These are phyloP conservation scores for Xylota sylvarum DNA, from an alignment of 2,888 invertebrate genomes.

Conservation along the genomic window DNA sequence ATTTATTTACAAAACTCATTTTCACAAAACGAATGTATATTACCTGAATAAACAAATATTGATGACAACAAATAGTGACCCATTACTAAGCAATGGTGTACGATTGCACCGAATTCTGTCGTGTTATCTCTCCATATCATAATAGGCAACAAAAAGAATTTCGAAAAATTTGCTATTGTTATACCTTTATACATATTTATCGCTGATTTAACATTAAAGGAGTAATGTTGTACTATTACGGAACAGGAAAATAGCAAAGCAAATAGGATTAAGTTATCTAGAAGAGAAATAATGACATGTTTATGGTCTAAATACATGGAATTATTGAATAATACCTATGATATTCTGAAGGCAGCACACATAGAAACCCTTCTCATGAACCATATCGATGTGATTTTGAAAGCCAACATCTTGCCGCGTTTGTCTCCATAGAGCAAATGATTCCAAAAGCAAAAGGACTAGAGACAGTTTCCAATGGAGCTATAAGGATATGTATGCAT, in stretches of 20 bases:
- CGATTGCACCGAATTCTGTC: constrained; percentile 82
- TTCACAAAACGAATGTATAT: constrained; percentile 13
- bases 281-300: background rate
- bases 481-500: constrained; percentile 82
- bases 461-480: constrained; percentile 92
- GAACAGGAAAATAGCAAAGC: constrained; percentile 39
- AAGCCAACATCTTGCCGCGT: constrained; percentile 78
- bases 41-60: constrained; percentile 88
- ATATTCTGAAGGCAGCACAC: constrained; percentile 86
- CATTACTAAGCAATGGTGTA: constrained; percentile 87
- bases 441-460: constrained; percentile 91
- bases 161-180: constrained; percentile 87
- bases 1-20: background rate
- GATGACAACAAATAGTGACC: constrained; percentile 88
- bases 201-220: constrained; percentile 31
- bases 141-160: constrained; percentile 87
- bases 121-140: constrained; percentile 87
- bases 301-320: background rate
- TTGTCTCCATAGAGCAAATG: constrained; percentile 89
- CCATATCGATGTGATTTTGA: constrained; percentile 83
- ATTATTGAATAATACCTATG: constrained; percentile 78
- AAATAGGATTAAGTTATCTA: constrained; percentile 61
- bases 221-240: constrained; percentile 4
- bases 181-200: constrained; percentile 86
- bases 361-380: constrained; percentile 88